Evolutionary conservation across 2,888 invertebrate species (phyloP), one percentile per base, ranked within the genome.

Genomic region (Trilocha varians): DNA sequence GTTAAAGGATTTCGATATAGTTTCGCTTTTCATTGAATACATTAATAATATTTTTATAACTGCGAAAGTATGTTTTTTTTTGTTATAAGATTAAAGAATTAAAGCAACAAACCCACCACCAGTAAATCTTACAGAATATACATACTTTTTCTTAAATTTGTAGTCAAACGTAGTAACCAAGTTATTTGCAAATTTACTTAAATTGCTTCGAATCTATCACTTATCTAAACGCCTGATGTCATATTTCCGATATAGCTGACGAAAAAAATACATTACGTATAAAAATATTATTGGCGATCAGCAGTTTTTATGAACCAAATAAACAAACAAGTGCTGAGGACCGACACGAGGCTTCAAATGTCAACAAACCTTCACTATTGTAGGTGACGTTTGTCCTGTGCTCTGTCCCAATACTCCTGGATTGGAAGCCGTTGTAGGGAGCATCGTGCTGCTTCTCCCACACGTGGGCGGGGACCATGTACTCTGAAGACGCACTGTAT

Each of bases 391-490:
- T 35, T 38, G 40, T 32, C 6, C 32, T 49, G 46, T 32, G 49
- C 25, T 15, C 15, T 45, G 41, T 16, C 70, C 70, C 25, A 55
- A 50, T 4, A 66, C 56, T 65, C 45, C 67, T 65, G 42, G 70
- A 61, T 44, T 53, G 43, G 44, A 65, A 65, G 13, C 65, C 63
- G 34, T 65, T 56, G 57, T 67, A 78, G 1, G 66, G 57, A 35
- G 59, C 60, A 15, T 56, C 59, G 3, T 59, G 46, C 8, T 66
- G 62, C 50, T 84, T 84, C 40, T 80, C 79, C 84, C 84, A 84
- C 37, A 52, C 38, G 25, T 63, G 50, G 13, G 57, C 60, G 15
- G 68, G 65, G 53, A 67, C 47, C 63, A 70, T 55, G 52, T 78
- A 78, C 37, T 78, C 78, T 35, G 70, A 55, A 34, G 60, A 44